phyloP scores from a whole-genome alignment of 2,797 vertebrate genomes.

The Pseudochirops corinnae region DNA sequence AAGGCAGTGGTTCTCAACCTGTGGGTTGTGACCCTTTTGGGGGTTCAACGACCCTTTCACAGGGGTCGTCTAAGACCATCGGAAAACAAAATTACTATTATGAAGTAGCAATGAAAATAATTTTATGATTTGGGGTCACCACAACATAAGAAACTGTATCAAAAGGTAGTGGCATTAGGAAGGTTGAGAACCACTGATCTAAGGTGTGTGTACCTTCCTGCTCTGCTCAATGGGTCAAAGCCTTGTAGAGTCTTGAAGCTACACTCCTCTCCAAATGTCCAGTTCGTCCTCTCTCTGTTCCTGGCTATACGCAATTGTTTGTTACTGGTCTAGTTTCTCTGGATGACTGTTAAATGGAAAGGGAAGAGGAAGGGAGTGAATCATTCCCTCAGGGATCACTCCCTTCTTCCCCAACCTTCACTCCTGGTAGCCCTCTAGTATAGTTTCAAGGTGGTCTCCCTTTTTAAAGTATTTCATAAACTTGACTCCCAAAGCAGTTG shows the following conservation, averaged over 20 bases:
- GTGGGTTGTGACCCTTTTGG: no score
- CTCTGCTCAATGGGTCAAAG: not conserved
- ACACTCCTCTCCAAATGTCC: not conserved
- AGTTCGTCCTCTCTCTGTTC: not conserved
- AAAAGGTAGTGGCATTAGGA: no score
- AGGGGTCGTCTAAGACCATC: no score
- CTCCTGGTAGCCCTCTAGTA: not conserved
- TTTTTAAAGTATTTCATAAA: not conserved
- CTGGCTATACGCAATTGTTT: not conserved
- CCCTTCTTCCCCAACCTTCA: not conserved
- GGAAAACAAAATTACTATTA: no score
- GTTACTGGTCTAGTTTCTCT: not conserved
- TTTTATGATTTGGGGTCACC: no score
- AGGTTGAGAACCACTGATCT: no score
- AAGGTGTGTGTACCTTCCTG: not conserved
- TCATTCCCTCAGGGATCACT: not conserved
- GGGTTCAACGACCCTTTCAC: no score
- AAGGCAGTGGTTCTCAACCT: no score
- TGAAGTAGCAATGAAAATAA: no score
- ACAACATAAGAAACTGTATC: no score
- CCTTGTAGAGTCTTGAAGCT: not conserved
- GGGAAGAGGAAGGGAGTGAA: not conserved
- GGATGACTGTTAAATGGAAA: not conserved
- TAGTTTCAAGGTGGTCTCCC: not conserved
- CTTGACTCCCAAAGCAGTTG: not conserved